These are phyloP conservation scores for Gnathonemus longibarbis DNA, from an alignment of 2,113 vertebrate species.

Conservation along the genomic window DNA sequence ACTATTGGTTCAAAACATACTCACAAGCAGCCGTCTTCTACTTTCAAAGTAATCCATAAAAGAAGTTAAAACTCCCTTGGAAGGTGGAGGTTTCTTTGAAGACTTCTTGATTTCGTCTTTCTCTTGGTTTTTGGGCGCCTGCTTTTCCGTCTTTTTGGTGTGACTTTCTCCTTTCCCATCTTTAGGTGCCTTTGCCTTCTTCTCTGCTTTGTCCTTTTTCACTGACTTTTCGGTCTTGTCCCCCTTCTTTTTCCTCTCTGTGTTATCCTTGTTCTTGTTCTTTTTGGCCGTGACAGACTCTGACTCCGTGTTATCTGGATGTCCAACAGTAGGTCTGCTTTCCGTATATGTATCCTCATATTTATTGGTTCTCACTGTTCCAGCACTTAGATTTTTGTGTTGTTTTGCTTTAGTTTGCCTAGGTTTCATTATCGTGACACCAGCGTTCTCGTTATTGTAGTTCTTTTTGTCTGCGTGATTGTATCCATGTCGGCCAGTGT, in stretches of 20 bases:
- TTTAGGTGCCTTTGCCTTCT: slow-evolving; percentile 63
- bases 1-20: slow-evolving; percentile 36
- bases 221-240: slow-evolving; percentile 61
- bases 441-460: slow-evolving; percentile 44
- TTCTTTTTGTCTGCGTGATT: slow-evolving; percentile 64
- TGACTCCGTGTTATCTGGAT: slow-evolving; percentile 44
- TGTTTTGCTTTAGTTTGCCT: slow-evolving; percentile 55
- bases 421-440: slow-evolving; percentile 49
- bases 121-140: slow-evolving; percentile 48
- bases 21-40: slow-evolving; percentile 74
- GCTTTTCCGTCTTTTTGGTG: slow-evolving; percentile 63
- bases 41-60: slow-evolving; percentile 77
- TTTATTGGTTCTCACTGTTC: slow-evolving; percentile 65
- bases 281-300: slow-evolving; percentile 47
- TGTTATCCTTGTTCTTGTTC: slow-evolving; percentile 55
- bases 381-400: slow-evolving; percentile 59
- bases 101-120: slow-evolving; percentile 53
- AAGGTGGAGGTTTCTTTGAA: slow-evolving; percentile 40
- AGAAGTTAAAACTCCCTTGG: slow-evolving; percentile 47
- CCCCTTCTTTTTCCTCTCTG: slow-evolving; percentile 60
- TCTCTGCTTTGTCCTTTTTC: slow-evolving; percentile 66
- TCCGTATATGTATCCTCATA: slow-evolving; percentile 58
- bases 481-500: slow-evolving; percentile 54
- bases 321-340: slow-evolving; percentile 44
- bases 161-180: slow-evolving; percentile 43